These are phyloP conservation scores for Dryobota labecula DNA, from an alignment of 2,888 invertebrate genomes.

Conservation along the genomic window DNA sequence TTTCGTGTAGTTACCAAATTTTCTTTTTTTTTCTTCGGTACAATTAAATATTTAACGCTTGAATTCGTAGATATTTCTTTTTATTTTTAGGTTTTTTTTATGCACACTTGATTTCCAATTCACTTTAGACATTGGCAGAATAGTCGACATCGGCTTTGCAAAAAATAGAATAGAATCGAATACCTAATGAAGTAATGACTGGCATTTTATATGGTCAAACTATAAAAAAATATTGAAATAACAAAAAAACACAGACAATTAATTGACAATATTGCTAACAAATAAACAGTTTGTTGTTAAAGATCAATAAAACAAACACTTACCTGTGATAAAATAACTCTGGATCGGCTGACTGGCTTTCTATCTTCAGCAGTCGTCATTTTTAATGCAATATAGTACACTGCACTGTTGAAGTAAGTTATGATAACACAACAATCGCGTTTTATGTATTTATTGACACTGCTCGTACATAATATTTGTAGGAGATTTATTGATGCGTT, in stretches of 20 bases:
- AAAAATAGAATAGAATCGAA: too few relatives aligned
- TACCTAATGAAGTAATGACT: background rate
- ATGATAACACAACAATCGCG: conserved; percentile 46
- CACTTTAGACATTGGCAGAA: too few relatives aligned
- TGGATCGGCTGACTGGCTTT: conserved; percentile 52
- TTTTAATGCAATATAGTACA: conserved; percentile 28
- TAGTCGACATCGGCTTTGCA: too few relatives aligned
- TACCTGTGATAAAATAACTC: conserved; percentile 65
- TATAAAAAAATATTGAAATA: background rate
- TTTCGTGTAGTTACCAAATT: background rate
- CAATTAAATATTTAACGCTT: background rate
- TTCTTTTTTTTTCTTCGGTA: background rate
- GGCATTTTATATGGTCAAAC: background rate
- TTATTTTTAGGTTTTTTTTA: too few relatives aligned
- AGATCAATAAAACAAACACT: conserved; percentile 30
- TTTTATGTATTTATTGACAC: conserved; percentile 58
- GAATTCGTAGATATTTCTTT: too few relatives aligned
- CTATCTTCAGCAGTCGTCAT: conserved; percentile 51
- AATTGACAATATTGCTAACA: background rate
- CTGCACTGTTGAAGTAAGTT: conserved; percentile 34
- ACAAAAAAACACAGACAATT: background rate
- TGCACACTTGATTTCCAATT: too few relatives aligned
- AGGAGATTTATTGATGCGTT: conserved; percentile 42
- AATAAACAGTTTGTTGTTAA: background rate
- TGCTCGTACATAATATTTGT: conserved; percentile 49